phyloP scores from a whole-genome alignment of 2,888 invertebrate genomes.

The Euclidia mi region DNA sequence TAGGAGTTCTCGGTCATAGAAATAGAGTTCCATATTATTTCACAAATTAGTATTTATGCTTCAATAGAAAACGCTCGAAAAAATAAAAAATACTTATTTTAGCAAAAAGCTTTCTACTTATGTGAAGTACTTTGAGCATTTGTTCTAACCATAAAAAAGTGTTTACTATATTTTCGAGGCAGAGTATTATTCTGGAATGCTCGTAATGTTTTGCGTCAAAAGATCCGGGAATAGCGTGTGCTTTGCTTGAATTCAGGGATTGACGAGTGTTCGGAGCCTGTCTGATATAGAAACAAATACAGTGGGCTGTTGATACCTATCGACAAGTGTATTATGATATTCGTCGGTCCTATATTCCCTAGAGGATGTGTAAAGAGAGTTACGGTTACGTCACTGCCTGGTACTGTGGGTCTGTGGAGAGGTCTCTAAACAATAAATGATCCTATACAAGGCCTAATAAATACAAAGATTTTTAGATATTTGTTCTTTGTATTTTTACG shows the following conservation, averaged over 20 bases:
- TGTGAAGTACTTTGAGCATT: conserved; percentile 6
- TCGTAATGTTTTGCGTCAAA: neutral
- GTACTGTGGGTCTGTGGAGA: neutral
- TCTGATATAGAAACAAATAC: conserved; percentile 26
- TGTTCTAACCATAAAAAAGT: conserved; percentile 7
- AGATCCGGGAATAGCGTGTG: neutral
- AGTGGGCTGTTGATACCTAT: conserved; percentile 31
- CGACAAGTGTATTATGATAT: conserved; percentile 27
- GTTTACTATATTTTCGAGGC: conserved; percentile 2
- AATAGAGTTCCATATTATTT: neutral
- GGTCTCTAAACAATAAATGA: neutral
- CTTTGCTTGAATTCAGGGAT: neutral
- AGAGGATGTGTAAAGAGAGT: conserved; percentile 22
- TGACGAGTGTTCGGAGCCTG: neutral
- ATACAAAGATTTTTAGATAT: neutral
- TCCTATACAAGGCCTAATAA: neutral
- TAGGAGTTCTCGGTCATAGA: neutral
- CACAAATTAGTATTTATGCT: conserved; percentile 7
- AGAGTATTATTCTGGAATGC: neutral
- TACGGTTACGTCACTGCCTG: neutral
- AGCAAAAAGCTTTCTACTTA: conserved; percentile 2
- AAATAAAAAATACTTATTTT: conserved; percentile 1
- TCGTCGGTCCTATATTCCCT: conserved; percentile 24
- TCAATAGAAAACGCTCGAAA: conserved; percentile 1
- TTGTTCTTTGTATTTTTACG: too few relatives aligned